Evolutionary conservation across 2,797 vertebrate genomes (phyloP).

Genomic region (Neomorphus geoffroyi): DNA sequence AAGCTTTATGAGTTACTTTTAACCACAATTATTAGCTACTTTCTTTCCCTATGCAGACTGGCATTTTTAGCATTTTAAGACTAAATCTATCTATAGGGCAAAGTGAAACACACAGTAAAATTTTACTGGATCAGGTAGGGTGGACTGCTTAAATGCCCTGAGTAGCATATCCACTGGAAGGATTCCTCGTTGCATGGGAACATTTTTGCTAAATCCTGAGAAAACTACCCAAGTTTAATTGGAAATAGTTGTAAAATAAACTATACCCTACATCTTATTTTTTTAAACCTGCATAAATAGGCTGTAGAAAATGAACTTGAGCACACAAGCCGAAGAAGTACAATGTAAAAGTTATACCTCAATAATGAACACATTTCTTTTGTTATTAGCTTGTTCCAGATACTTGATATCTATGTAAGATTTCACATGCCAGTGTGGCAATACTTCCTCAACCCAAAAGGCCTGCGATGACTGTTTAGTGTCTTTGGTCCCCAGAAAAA

Average conservation of each 20-base stretch:
- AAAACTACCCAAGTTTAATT: neutral
- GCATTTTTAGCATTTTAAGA: constrained; percentile 51
- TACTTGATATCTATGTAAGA: neutral
- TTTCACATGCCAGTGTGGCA: neutral
- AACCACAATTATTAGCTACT: constrained; percentile 36
- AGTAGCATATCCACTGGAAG: neutral
- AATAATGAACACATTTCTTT: neutral
- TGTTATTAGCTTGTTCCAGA: neutral
- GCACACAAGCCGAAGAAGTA: neutral
- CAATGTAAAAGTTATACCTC: neutral
- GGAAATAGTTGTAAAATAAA: neutral
- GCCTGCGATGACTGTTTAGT: neutral
- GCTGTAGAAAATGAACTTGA: neutral
- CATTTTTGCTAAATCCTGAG: constrained; percentile 2
- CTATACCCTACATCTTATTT: neutral
- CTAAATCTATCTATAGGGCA: constrained; percentile 34
- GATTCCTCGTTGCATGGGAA: neutral
- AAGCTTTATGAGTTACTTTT: constrained; percentile 47
- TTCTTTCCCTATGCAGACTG: neutral
- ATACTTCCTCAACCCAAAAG: neutral
- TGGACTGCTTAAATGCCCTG: constrained; percentile 14
- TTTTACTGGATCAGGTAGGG: constrained; percentile 30
- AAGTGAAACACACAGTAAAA: constrained; percentile 40
- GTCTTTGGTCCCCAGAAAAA: constrained; percentile 29
- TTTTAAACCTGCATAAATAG: neutral